Conservation (phyloP, 2,113 vertebrate genomes). For the Corynorhinus townsendii region DNA sequence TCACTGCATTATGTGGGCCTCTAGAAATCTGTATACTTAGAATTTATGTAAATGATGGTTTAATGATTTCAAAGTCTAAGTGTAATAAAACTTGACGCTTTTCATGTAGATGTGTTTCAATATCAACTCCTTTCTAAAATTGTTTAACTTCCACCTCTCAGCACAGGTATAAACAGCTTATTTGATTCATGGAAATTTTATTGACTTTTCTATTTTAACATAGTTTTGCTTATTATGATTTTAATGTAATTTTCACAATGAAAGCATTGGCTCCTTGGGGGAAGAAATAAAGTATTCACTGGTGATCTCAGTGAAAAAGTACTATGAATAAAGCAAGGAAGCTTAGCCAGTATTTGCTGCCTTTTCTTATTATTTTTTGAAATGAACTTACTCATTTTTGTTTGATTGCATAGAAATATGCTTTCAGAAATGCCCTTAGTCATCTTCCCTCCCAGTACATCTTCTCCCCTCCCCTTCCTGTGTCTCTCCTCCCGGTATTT, state of each 20-base stretch:
- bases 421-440: not conserved
- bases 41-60: slow-evolving; percentile 4
- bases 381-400: no score
- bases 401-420: no score
- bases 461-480: not conserved
- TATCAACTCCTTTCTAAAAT: not conserved
- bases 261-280: not conserved
- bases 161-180: not conserved
- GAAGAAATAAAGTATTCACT: not conserved
- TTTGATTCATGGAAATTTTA: not conserved
- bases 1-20: not conserved
- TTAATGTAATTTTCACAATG: not conserved
- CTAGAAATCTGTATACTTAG: slow-evolving; percentile 1
- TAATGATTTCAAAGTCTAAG: not conserved
- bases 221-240: not conserved
- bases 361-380: not conserved
- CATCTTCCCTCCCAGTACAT: not conserved
- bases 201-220: not conserved
- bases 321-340: not conserved
- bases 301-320: not conserved
- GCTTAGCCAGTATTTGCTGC: not conserved
- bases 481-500: not conserved
- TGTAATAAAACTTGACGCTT: not conserved
- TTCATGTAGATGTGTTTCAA: not conserved
- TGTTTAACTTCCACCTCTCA: not conserved